A percentile compares a stretch with the other conserved stretches of the same genome.
Conservation (phyloP, 2,113 vertebrate genomes). For the Ploceus nigricollis region DNA sequence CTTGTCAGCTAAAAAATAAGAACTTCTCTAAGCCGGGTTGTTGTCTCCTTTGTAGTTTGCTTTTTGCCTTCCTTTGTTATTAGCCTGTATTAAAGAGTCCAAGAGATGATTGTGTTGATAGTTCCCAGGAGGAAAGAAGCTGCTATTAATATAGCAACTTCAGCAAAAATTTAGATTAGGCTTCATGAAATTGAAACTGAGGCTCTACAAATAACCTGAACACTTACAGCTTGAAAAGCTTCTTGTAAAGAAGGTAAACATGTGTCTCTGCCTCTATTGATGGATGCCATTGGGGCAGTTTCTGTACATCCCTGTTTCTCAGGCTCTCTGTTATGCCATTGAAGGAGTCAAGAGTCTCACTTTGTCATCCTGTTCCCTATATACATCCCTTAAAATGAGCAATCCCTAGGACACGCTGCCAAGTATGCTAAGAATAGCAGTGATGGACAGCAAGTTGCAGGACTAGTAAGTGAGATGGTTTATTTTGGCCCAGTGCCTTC, state of each 20-base stretch:
- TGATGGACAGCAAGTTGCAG: background rate
- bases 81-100: background rate
- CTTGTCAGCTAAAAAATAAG: background rate
- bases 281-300: background rate
- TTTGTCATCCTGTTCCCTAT: rapidly evolving
- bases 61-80: background rate
- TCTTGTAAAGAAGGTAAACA: background rate
- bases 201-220: background rate
- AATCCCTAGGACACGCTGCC: background rate
- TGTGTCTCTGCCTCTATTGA: background rate
- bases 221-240: background rate
- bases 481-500: background rate
- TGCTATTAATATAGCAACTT: background rate
- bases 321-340: background rate
- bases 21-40: background rate
- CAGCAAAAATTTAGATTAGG: background rate
- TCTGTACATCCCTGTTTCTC: background rate
- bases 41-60: background rate
- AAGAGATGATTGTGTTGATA: background rate
- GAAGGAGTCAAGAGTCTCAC: background rate
- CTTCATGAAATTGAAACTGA: background rate
- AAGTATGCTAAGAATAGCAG: background rate
- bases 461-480: background rate
- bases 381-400: background rate
- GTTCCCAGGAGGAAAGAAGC: background rate